phyloP scores from a whole-genome alignment of 2,888 invertebrate genomes.

The Ferdinandea cuprea region DNA sequence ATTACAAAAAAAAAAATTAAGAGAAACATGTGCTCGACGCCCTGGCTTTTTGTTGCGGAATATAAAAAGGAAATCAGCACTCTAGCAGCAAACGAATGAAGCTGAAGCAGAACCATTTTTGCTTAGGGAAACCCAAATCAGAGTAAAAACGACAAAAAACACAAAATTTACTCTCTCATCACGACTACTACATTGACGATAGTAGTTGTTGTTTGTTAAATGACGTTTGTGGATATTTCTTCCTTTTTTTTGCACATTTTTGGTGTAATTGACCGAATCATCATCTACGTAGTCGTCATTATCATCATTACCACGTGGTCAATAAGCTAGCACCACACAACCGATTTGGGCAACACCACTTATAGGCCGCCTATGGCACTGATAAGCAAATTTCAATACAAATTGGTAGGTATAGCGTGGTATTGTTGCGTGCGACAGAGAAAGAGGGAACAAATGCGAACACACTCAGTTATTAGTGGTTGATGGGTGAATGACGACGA shows the following conservation, averaged over 20 bases:
- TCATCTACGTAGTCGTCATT: constrained; percentile 47
- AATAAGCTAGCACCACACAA: constrained; percentile 21
- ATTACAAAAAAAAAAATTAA: constrained; percentile 32
- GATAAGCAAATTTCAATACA: constrained; percentile 9
- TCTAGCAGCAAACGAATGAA: constrained; percentile 9
- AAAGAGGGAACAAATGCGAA: constrained; percentile 5
- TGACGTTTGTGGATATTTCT: constrained; percentile 12
- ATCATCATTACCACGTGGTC: constrained; percentile 70
- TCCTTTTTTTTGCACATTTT: constrained; percentile 53
- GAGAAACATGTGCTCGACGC: constrained; percentile 47
- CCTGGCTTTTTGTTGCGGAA: constrained; percentile 27
- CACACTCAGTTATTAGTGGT: neutral
- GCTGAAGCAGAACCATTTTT: constrained; percentile 14
- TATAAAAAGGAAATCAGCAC: constrained; percentile 48
- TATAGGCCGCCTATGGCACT: neutral
- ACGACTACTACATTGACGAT: no score
- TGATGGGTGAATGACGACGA: constrained; percentile 48
- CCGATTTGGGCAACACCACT: constrained; percentile 35
- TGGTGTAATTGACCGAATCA: constrained; percentile 66
- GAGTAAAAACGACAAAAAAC: constrained; percentile 16
- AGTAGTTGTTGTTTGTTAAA: constrained; percentile 6
- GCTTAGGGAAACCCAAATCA: constrained; percentile 50
- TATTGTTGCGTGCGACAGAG: constrained; percentile 18
- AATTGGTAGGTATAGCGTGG: neutral
- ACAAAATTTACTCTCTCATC: constrained; percentile 36